Evolutionary conservation across 2,797 vertebrate genomes (phyloP), one percentile per base, ranked within the genome.

Genomic region (Alfaro cultratus): DNA sequence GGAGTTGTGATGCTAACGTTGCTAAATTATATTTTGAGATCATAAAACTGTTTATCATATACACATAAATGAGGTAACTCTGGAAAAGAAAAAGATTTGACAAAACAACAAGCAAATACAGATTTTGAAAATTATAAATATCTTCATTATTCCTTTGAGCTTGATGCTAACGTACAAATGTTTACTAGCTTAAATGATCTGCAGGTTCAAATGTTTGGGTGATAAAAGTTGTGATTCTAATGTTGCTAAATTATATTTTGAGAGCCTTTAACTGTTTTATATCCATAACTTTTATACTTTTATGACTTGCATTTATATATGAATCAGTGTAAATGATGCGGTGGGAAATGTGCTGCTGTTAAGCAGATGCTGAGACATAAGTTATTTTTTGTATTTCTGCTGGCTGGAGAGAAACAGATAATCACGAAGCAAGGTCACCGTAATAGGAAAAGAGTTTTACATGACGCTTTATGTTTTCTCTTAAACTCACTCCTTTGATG

Each of bases 391-490:
- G 21, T 53, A 31, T 12, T 41, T 0, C 34, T 60, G 72, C 21
- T 5, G 70, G 47, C 26, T 71, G 5, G 26, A 71, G 41, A 43
- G 11, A 70, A 55, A 57, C 10, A 76, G 81, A 80, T 57, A 12
- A 51, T 71, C 57, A 60, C 79, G 74, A 57, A 23, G 10, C 46
- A 75, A 77, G 60, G 29, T 47, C 18, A n/a, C 2, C 7, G 8
- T 21, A 34, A 53, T 46, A 15, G 0, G 0, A 4, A 3, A 13
- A 1, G 62, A 2, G 29, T 46, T 60, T 31, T 1, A 5, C 36
- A n/a, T n/a, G n/a, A n/a, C 41, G 31, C 23, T 5, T 71, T 26
- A 49, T 74, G 49, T 72, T n/a, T 43, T 39, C 29, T 73, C 74
- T 31, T n/a, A 2, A 8, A 34, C 16, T 70, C 3, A 7, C 46